Evolutionary conservation across 2,888 invertebrate genomes (phyloP).

Genomic region (Cheilosia vernalis): DNA sequence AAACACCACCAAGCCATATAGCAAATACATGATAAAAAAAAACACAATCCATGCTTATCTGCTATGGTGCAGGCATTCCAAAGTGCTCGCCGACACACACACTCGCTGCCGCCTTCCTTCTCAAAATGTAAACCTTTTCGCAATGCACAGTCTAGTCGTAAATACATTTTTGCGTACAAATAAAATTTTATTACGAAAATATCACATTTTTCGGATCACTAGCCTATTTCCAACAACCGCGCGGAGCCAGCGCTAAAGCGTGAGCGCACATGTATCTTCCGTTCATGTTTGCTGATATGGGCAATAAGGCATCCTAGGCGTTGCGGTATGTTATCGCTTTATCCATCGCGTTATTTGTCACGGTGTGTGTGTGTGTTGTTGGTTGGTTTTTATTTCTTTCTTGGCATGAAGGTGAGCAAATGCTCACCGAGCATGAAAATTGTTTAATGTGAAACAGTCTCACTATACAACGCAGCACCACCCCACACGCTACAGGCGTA

Average conservation of each 20-base stretch:
- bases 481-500: conserved; percentile 7
- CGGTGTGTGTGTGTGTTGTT: conserved; percentile 26
- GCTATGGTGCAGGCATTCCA: conserved; percentile 52
- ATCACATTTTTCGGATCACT: conserved; percentile 63
- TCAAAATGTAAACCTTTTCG: conserved; percentile 37
- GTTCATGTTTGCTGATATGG: conserved; percentile 12
- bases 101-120: not conserved
- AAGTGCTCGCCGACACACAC: conserved; percentile 12
- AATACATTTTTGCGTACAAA: conserved; percentile 65
- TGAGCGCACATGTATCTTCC: conserved; percentile 57
- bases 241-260: conserved; percentile 20
- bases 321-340: conserved; percentile 59
- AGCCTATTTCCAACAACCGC: conserved; percentile 49
- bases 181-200: conserved; percentile 70
- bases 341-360: conserved; percentile 60
- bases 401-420: conserved; percentile 64
- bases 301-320: conserved; percentile 45
- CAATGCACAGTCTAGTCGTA: conserved; percentile 48
- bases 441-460: conserved; percentile 49
- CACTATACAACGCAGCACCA: conserved; percentile 35
- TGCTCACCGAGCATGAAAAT: conserved; percentile 64
- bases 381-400: conserved; percentile 9
- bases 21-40: conserved; percentile 43
- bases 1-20: conserved; percentile 9
- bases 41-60: conserved; percentile 65